Evolutionary conservation across 2,888 invertebrate species (phyloP).

Genomic region (Rotaria socialis): DNA sequence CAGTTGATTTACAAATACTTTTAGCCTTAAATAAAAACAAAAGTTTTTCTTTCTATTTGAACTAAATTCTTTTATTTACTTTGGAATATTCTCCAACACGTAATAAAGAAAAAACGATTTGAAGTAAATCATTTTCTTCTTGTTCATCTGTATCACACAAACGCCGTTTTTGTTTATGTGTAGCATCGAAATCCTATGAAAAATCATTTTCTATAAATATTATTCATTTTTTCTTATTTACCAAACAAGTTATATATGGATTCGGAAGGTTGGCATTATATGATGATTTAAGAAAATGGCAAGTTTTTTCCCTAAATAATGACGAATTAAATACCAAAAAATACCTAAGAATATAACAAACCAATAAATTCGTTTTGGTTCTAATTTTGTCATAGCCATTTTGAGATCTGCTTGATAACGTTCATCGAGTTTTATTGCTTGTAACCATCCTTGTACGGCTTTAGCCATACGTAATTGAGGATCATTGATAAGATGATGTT

Average conservation of each 20-base stretch:
- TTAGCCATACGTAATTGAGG: constrained; percentile 25
- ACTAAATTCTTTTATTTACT: neutral
- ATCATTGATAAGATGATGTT: constrained; percentile 14
- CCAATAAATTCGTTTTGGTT: constrained; percentile 34
- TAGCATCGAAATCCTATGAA: constrained; percentile 30
- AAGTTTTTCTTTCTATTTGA: neutral
- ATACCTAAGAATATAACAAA: neutral
- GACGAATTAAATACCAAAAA: neutral
- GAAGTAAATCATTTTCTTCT: constrained; percentile 37
- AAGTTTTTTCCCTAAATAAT: constrained; percentile 32
- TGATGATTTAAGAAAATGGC: constrained; percentile 24
- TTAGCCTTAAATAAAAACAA: neutral
- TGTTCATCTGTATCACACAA: constrained; percentile 27
- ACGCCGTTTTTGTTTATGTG: constrained; percentile 35
- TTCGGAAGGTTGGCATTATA: neutral
- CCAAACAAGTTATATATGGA: constrained; percentile 4
- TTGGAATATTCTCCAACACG: constrained; percentile 34
- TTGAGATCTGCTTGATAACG: constrained; percentile 30
- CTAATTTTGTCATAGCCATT: constrained; percentile 22
- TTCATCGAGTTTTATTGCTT: constrained; percentile 29
- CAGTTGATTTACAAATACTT: constrained; percentile 28
- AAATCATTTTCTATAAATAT: neutral
- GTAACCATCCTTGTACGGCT: constrained; percentile 26
- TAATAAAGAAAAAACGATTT: neutral
- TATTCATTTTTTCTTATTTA: neutral